Evolutionary conservation across 30 jellyfish, hydroid and myxozoan genomes (phyloP), one percentile per base, ranked within the genome.

Genomic region (Hydractinia echinata): DNA sequence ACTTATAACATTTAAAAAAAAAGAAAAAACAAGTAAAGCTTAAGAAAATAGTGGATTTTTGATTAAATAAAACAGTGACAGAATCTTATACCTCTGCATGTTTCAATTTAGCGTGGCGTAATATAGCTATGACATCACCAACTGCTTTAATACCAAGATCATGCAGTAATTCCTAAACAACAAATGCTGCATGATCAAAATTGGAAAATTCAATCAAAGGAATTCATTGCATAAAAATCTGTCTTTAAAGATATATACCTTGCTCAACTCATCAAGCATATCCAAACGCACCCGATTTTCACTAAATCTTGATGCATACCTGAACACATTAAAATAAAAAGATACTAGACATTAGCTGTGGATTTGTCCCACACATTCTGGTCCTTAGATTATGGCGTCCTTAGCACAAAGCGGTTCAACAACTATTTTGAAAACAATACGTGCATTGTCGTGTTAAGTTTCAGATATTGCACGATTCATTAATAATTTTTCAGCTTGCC

Each of bases 211-310:
- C 44, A 30, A 30, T 11, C 69, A 16, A 58, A 58, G 69, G 69
- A 58, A 16, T 58, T 11, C 69, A 58, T 16, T 58, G 69, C 19
- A 11, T 58, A 13, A 3, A 11, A 58, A 58, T 58, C 19, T 58
- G 15, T 58, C 69, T 11, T 58, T 56, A 9, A 5, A 74, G 3
- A 15, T 1, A 49, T 44, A 49, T 44, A 92, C 98, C 98, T 92
- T 92, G 73, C 62, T 87, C 53, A 92, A 61, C 58, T 87, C 98
- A 82, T 85, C 81, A 69, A 92, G 58, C 98, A 92, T 92, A 67
- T 87, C 96, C 89, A 92, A 77, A 53, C 95, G 77, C 98, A 92
- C 87, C 15, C 98, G 85, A 61, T 92, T 92, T 77, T 92, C 98
- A 51, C 85, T 58, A 81, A 92, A 92, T 53, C 81, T 67, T 6